A percentile compares a stretch with the other conserved stretches of the same genome.
phyloP scores from a whole-genome alignment of 2,797 vertebrate species.

The Manis pentadactyla region DNA sequence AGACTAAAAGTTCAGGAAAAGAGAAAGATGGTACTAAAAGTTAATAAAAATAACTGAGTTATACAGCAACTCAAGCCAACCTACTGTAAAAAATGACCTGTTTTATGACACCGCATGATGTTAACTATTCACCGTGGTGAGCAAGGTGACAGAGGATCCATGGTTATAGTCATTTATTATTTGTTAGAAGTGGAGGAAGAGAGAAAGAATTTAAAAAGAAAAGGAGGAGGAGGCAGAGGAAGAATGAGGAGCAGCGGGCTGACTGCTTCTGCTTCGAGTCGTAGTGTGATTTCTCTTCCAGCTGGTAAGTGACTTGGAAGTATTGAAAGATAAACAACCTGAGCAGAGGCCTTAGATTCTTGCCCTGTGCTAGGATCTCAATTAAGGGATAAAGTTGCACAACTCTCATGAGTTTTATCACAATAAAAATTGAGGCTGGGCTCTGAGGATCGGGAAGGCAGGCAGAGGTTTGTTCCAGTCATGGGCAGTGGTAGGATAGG shows the following conservation, averaged over 20 bases:
- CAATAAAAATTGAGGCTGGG: slow-evolving; percentile 63
- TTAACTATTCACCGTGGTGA: slow-evolving; percentile 76
- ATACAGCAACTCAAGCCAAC: slow-evolving; percentile 67
- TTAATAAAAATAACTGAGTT: slow-evolving; percentile 65
- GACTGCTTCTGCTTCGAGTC: slow-evolving; percentile 83
- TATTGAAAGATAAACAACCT: slow-evolving; percentile 87
- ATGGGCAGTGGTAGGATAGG: slow-evolving; percentile 25
- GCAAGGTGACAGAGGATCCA: slow-evolving; percentile 64
- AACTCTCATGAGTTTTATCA: slow-evolving; percentile 81
- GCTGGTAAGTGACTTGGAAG: slow-evolving; percentile 84
- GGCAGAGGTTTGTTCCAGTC: slow-evolving; percentile 65
- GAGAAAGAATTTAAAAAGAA: slow-evolving; percentile 65
- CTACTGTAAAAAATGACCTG: slow-evolving; percentile 68
- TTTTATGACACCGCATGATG: slow-evolving; percentile 74
- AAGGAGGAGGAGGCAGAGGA: slow-evolving; percentile 45
- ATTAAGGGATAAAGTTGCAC: slow-evolving; percentile 86
- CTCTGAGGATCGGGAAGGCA: slow-evolving; percentile 81
- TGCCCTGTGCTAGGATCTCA: slow-evolving; percentile 86
- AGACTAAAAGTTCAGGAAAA: slow-evolving; percentile 59
- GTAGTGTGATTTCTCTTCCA: slow-evolving; percentile 81
- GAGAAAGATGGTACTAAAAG: slow-evolving; percentile 63
- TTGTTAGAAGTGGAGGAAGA: slow-evolving; percentile 61
- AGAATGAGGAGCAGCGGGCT: slow-evolving; percentile 54
- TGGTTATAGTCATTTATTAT: slow-evolving; percentile 53
- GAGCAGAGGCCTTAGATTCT: slow-evolving; percentile 83